Conservation (phyloP, 2,797 vertebrate species). For the Hipposideros larvatus region DNA sequence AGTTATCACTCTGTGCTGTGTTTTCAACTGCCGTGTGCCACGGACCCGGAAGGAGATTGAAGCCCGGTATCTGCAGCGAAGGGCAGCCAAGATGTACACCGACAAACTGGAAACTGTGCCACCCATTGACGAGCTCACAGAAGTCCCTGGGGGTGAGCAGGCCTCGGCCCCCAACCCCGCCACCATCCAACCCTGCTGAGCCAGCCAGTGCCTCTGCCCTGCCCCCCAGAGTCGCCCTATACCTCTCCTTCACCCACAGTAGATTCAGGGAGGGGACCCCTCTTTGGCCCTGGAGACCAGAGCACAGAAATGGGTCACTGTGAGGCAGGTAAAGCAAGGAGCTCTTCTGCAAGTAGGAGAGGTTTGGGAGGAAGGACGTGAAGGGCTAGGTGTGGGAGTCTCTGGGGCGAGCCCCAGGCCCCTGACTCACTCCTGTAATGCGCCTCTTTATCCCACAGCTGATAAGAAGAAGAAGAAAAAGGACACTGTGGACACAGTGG, state of each 20-base stretch:
- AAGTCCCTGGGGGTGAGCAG: conserved; percentile 93
- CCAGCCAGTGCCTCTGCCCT: neutral
- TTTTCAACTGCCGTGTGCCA: conserved; percentile 98
- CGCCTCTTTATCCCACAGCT: conserved; percentile 37
- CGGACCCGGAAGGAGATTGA: conserved; percentile 98
- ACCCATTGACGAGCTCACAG: conserved; percentile 94
- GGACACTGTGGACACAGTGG: conserved; percentile 71
- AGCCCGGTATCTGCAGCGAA: conserved; percentile 93
- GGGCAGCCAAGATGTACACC: conserved; percentile 96
- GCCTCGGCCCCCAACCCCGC: neutral
- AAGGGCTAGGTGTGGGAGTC: neutral
- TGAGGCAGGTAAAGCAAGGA: neutral
- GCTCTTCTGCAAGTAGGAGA: neutral
- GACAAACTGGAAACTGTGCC: conserved; percentile 97
- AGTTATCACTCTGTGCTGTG: conserved; percentile 98
- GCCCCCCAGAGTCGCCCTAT: neutral
- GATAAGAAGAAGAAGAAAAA: conserved; percentile 73
- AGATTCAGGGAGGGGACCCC: neutral
- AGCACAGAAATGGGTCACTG: neutral
- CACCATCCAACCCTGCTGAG: accelerated
- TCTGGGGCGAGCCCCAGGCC: neutral
- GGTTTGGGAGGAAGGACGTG: neutral
- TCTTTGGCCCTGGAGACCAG: neutral
- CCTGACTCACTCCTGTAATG: neutral
- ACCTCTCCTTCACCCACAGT: neutral